Evolutionary conservation across 2,888 invertebrate species (phyloP).

Genomic region (Lydus trimaculatus): DNA sequence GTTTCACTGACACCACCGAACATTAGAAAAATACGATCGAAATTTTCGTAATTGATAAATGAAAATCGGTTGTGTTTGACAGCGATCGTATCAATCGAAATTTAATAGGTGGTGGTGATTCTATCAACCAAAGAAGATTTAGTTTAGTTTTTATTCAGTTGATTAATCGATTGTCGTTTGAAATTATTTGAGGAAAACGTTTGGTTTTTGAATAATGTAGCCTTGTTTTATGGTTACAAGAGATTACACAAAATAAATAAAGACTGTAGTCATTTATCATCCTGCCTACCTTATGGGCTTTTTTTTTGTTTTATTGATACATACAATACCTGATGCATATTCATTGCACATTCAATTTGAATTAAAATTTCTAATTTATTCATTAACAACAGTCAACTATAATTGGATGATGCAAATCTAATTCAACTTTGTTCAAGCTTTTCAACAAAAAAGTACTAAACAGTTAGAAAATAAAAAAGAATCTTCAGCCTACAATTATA

Average conservation of each 20-base stretch:
- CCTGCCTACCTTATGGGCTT: not conserved
- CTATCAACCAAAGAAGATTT: not conserved
- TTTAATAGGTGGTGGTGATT: not conserved
- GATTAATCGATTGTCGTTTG: not conserved
- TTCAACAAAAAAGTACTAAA: constrained; percentile 18
- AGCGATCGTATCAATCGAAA: not conserved
- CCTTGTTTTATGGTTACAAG: not conserved
- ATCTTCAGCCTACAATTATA: not conserved
- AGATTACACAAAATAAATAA: not conserved
- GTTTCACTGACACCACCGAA: not conserved
- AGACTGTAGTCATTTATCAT: not conserved
- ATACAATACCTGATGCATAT: constrained; percentile 28
- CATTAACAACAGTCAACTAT: constrained; percentile 34
- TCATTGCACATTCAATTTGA: constrained; percentile 23
- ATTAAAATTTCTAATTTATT: constrained; percentile 32
- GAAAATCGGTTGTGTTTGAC: not conserved
- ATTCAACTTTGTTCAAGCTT: constrained; percentile 38
- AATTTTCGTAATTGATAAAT: not conserved
- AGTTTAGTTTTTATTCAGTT: not conserved
- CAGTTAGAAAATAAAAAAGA: constrained; percentile 13
- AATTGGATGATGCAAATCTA: constrained; percentile 36
- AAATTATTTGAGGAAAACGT: not conserved
- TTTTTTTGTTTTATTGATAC: constrained; percentile 10
- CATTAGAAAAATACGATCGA: not conserved
- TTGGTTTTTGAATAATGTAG: not conserved